A percentile compares a stretch with the other conserved stretches of the same genome.
phyloP scores from a whole-genome alignment of 2,888 invertebrate species.

The Oscheius sp. region DNA sequence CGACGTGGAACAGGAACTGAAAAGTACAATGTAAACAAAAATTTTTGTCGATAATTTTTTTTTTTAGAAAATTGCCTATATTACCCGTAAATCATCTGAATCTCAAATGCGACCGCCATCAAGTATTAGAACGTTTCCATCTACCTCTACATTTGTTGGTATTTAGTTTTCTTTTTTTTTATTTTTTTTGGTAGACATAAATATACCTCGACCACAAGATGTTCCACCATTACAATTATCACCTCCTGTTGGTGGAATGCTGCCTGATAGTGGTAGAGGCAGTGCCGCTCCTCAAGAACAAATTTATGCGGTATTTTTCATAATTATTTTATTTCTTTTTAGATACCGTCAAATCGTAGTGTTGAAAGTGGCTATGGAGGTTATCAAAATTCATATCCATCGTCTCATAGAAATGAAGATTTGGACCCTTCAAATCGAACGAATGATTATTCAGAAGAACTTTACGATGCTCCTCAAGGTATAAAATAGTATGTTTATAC shows the following conservation, averaged over 20 bases:
- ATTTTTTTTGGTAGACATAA: not conserved
- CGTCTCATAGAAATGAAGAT: not conserved
- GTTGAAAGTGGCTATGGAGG: slow-evolving; percentile 22
- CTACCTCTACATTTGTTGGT: not conserved
- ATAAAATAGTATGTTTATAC: not conserved
- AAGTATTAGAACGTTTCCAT: slow-evolving; percentile 1
- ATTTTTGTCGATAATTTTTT: not conserved
- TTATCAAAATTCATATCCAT: not conserved
- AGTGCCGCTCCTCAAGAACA: slow-evolving; percentile 19
- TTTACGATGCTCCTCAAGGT: too few relatives aligned
- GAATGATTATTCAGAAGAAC: slow-evolving; percentile 2
- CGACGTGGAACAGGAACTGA: slow-evolving; percentile 6
- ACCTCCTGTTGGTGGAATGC: not conserved
- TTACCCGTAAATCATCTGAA: not conserved
- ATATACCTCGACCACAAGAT: not conserved
- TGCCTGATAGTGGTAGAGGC: slow-evolving; percentile 23
- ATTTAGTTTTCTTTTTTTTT: not conserved
- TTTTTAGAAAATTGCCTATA: slow-evolving; percentile 5
- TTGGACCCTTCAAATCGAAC: not conserved
- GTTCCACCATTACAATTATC: not conserved
- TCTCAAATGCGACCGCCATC: not conserved
- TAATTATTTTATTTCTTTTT: not conserved
- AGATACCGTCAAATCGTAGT: slow-evolving; percentile 14
- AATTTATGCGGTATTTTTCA: slow-evolving; percentile 8
- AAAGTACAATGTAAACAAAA: not conserved